Base-by-base conservation (phyloP, 1,140 invertebrate genomes). In the Lethocerus indicus region DNA sequence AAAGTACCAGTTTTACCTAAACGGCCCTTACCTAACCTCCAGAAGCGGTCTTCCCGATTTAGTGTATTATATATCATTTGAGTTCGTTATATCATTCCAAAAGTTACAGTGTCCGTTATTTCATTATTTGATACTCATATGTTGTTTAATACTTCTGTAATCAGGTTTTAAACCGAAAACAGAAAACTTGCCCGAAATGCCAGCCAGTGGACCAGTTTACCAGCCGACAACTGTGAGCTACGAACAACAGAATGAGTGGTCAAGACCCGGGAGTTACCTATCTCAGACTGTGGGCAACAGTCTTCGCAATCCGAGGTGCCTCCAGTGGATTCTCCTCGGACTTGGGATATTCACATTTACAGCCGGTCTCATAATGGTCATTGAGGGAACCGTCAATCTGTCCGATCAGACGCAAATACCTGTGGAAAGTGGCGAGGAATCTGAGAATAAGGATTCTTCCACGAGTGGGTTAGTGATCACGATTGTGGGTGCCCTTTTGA, bases 141-240 rank as follows among this genome's bases (percentile, higher is more conserved):
- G n/a, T n/a, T n/a, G n/a, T n/a, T n/a, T n/a, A n/a, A n/a, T n/a
- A n/a, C n/a, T n/a, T n/a, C n/a, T n/a, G n/a, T n/a, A n/a, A n/a
- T n/a, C 26, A 45, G 26, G 43, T 45, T 45, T 45, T 5, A 39
- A 3, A 39, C 16, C 24, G 42, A 26, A 44, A 44, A 25, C 23
- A 14, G n/a, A 44, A 41, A n/a, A n/a, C 9, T 18, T 14, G 9
- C 3, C n/a, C 26, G 66, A 55, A 55, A 76, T 78, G 75, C 73
- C 74, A 52, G 59, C 63, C 12, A 72, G 70, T 47, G 74, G 73
- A 57, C 74, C 75, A 39, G 76, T 80, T 23, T 80, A 80, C 64
- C 77, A 79, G 61, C 76, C 77, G 0, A 80, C 77, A 40, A 80
- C 77, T 49, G 76, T 79, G 32, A 76, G 75, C 45, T 80, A 79